Conservation (phyloP, 2,888 invertebrate species). For the Idaea aversata region DNA sequence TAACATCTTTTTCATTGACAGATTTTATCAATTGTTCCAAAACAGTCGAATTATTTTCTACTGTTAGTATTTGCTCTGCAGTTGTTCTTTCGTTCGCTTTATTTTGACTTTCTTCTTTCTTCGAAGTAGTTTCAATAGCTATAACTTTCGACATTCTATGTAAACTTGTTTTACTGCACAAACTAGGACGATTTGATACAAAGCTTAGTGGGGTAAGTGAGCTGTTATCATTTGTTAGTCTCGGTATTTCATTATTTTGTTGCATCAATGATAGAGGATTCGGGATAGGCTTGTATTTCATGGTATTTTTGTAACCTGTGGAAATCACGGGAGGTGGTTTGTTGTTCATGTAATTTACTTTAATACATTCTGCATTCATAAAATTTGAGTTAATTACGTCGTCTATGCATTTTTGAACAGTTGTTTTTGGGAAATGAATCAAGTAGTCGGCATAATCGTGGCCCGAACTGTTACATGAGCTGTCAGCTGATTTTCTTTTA, state of each 20-base stretch:
- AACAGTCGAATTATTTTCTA: background rate
- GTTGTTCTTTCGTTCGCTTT: background rate
- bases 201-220: no score
- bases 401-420: constrained; percentile 25
- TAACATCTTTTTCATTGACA: background rate
- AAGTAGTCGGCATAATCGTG: constrained; percentile 27
- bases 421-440: constrained; percentile 24
- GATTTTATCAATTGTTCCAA: background rate
- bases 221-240: no score
- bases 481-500: constrained; percentile 20
- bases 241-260: background rate
- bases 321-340: background rate
- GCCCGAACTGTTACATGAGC: constrained; percentile 29
- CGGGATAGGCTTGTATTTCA: background rate
- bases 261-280: background rate
- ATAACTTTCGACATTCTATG: background rate
- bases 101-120: background rate
- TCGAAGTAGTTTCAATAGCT: background rate
- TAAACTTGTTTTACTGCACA: background rate
- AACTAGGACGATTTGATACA: no score
- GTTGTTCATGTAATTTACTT: constrained; percentile 3
- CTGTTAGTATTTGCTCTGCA: background rate
- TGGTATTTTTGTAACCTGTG: constrained; percentile 1
- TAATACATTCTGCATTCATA: constrained; percentile 11
- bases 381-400: constrained; percentile 23